Base-by-base conservation (phyloP, 2,888 invertebrate genomes). In the Sinopyrophorus schimmeli region DNA sequence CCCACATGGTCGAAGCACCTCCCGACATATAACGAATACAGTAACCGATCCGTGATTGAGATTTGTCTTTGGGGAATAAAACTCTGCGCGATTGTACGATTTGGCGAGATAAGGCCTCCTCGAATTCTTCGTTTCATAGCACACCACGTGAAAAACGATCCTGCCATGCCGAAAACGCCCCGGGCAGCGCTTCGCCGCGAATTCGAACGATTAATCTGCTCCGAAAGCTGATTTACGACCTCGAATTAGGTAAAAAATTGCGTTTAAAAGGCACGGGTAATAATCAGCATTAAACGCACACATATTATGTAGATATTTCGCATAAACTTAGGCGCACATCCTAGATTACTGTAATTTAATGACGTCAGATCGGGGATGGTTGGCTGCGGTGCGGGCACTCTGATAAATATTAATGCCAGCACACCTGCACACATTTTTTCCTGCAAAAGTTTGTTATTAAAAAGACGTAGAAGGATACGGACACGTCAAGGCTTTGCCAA, bases 1-100 rank as follows among this genome's bases (percentile, higher is more conserved):
- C 51, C 51, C 42, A 42, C 47, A 52, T 31, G 47, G 40, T 30
- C 51, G 24, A 28, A 14, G 30, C 31, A 23, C 38, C 51, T 21
- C 31, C 17, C 21, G 30, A 21, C 38, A 38, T 26, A 46, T 50
- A 50, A 52, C 47, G 51, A 52, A 52, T 52, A 47, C 30, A 41
- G 51, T 52, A 52, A 52, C 51, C 51, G 51, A 52, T 52, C 51
- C 47, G 42, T 52, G 51, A 52, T 52, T 52, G 51, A 47, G 51
- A 52, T 52, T 52, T 47, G 51, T 52, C 51, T 52, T 44, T 32
- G 16, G 51, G 51, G 51, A 52, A 47, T 17, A 41, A 40, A 38
- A 49, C 41, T 40, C 20, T n/a, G n/a, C n/a, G n/a, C 40, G 47
- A 32, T 42, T 46, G 47, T 35, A 39, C 41, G 47, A 42, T 42